Evolutionary conservation across 2,797 vertebrate species (phyloP), one percentile per base, ranked within the genome.

Genomic region (Squalus acanthias): DNA sequence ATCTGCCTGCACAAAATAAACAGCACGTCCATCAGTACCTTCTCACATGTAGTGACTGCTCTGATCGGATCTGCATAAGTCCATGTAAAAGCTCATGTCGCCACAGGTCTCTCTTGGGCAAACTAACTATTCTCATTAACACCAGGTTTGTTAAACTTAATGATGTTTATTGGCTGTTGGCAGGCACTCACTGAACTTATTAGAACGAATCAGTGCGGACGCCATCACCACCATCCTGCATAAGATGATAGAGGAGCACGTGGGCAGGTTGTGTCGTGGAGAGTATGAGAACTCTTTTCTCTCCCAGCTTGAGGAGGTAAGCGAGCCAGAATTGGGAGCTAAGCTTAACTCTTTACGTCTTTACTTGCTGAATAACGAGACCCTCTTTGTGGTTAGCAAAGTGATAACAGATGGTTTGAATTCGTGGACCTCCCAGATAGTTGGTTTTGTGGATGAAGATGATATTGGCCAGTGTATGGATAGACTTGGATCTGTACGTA

Each of bases 201-300:
- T 99, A 97, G 99, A 99, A 97, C 98, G 99, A 95, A 99, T 99
- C 96, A 99, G 99, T 13, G 99, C 99, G 0, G 99, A 99, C 3
- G 98, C 99, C 0, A 98, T 99, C 96, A 99, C 99, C 46, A 98
- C 98, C 97, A 99, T 99, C 96, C 97, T 99, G 96, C 99, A 99
- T 98, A 97, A 97, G 96, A 98, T 99, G 97, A 99, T 99, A 0
- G 98, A 99, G 97, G 99, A 99, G 98, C 97, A 99, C 60, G 99
- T 99, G 98, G 99, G 99, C 98, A 98, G 98, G 97, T 98, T 98
- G 22, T 99, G 99, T 97, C 96, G 99, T 0, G 99, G 99, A 1
- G 99, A 99, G 89, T 99, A 99, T 0, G 99, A 99, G 96, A 98
- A 98, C 97, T 99, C 99, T 95, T 99, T 99, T 97, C 98, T 99